Percentiles rank a stretch among this genome's conserved stretches.
phyloP scores from a whole-genome alignment of 2,797 vertebrate species.

The Antennarius maculatus region DNA sequence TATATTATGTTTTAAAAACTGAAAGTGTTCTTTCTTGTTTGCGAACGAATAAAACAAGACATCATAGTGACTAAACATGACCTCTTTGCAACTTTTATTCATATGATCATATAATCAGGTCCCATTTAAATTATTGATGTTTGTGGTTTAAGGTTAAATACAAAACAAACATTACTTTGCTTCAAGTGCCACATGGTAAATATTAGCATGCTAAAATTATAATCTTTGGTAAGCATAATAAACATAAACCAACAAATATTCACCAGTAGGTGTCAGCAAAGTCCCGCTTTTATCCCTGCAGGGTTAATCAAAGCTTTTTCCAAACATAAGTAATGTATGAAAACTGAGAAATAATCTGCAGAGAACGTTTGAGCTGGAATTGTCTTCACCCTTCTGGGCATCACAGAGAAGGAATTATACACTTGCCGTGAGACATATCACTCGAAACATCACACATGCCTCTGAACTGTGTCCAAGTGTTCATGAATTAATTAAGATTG shows the following conservation, averaged over 20 bases:
- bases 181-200: no score
- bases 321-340: conserved; percentile 1
- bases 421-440: conserved; percentile 40
- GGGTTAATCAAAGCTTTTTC: neutral
- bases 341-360: conserved; percentile 3
- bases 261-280: conserved; percentile 66
- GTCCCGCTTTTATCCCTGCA: neutral
- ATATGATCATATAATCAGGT: no score
- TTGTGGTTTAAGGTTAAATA: no score
- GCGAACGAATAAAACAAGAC: conserved; percentile 1
- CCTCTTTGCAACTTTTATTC: no score
- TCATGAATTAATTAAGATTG: conserved; percentile 70
- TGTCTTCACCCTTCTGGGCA: conserved; percentile 53
- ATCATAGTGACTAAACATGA: no score
- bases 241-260: no score
- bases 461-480: conserved; percentile 66
- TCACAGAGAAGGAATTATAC: conserved; percentile 51
- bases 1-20: neutral
- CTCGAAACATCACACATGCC: conserved; percentile 57
- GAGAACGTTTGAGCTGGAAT: conserved; percentile 41
- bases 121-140: no score
- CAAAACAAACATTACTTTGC: no score
- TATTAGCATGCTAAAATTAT: no score
- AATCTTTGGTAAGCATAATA: no score
- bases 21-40: neutral